Base-by-base conservation (phyloP, 2,888 invertebrate species). In the Epiblema foenella region DNA sequence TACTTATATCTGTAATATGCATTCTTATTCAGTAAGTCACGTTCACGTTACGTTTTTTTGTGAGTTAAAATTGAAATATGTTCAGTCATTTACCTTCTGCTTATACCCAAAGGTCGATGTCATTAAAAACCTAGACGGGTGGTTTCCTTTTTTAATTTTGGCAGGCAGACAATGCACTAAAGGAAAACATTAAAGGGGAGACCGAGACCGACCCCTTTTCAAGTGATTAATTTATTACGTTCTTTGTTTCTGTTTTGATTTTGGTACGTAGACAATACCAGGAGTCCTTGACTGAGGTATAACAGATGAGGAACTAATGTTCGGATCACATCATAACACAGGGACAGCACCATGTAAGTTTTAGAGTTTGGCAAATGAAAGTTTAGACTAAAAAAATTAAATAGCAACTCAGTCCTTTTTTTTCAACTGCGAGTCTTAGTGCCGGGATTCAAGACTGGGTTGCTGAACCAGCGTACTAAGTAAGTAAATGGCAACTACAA, bases 151-250 rank as follows among this genome's bases (percentile, higher is more conserved):
- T 93, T 92, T 91, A 91, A 92, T 91, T 92, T 90, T 86, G 87
- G 84, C 89, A 85, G 87, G 81, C 90, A 91, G 91, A 91, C 91
- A 91, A 89, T 90, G 89, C 89, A 90, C 85, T 86, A 84, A 88
- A 90, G 89, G 89, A 90, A 91, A 92, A 90, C 90, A 90, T 89
- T 86, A 86, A 86, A 89, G 89, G 91, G 90, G 90, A 87, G 84
- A 81, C 79, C 83, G 90, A 87, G 84, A 81, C 78, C 83, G 83
- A 90, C 89, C 92, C 92, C 89, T 90, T 89, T 84, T 80, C 79
- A 82, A 84, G 90, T 91, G 93, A 93, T 92, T 92, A 92, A 93
- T 93, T 92, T 92, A 92, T 93, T 90, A 91, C 87, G 87, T 87
- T 87, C 89, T 89, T 90, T 91, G 90, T 92, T 90, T 89, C 87